Evolutionary conservation across 2,888 invertebrate species (phyloP), one percentile per base, ranked within the genome.

Genomic region (Diaprepes abbreviatus): DNA sequence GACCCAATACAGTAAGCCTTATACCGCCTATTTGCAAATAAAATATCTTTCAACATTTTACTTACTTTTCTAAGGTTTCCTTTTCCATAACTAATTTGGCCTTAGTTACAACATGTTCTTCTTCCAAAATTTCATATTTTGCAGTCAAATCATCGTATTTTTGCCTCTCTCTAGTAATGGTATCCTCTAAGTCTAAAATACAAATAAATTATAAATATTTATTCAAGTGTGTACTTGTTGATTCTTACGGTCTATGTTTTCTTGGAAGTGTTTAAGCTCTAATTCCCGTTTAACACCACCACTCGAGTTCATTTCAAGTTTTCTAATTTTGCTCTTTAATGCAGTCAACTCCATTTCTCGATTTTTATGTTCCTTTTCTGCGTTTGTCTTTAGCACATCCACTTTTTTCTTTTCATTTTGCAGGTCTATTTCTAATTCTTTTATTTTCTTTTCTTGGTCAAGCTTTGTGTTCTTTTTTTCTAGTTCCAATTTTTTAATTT

Each of bases 61-160:
- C 79, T 79, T 84, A 92, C 92, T 88, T 88, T 83, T 92, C 91
- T 10, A 94, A 86, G 76, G 90, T 89, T 84, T 94, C 92, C 79
- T 93, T 95, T 81, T 95, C 93, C 64, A 91, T 91, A 3, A 92
- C 92, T 2, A 94, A 85, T 80, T 93, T 90, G 5, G 93, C 92
- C 84, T 94, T 94, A 71, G 92, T 92, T 0, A 93, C 89, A 0
- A 94, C 92, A 75, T 93, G 93, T 79, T 95, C 94, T 81, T 95
- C 94, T 80, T 93, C 92, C 35, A 96, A 83, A 70, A 92, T 88
- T 82, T 94, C 95, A 83, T 94, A 94, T 82, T 93, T 94, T 14
- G 89, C 88, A 28, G 93, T 94, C 60, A 96, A 85, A 76, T 93
- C 93, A 52, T 92, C 91, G 80, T 92, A 92, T 74, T 93, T 92